These are phyloP conservation scores for Dinomys branickii DNA, from an alignment of 2,113 vertebrate species.

Conservation along the genomic window DNA sequence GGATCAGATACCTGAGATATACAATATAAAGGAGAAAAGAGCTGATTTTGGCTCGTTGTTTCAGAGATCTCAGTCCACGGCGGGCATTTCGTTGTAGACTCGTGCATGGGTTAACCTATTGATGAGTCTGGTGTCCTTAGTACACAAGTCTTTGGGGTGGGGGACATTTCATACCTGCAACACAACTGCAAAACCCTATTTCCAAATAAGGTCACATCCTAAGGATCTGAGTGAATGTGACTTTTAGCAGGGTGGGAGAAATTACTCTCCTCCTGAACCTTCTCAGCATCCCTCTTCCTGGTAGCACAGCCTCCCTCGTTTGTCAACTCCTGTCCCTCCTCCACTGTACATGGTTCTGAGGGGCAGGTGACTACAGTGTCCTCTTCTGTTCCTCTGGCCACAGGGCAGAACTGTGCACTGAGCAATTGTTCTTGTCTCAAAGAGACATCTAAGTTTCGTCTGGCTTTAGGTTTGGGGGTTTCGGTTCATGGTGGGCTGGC, in stretches of 20 bases:
- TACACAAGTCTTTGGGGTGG: not conserved
- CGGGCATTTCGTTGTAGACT: not conserved
- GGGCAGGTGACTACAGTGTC: not conserved
- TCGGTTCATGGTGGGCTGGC: not conserved
- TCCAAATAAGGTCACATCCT: not conserved
- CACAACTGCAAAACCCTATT: not conserved
- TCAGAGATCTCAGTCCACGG: not conserved
- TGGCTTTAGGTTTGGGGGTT: not conserved
- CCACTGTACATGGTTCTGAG: rapidly evolving
- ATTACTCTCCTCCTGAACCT: not conserved
- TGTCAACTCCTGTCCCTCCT: not conserved
- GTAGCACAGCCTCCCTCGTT: not conserved
- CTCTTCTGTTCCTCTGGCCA: not conserved
- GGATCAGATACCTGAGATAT: not conserved
- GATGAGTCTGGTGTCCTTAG: not conserved
- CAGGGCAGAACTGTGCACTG: rapidly evolving
- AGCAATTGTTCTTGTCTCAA: not conserved
- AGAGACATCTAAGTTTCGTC: not conserved
- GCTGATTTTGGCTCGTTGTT: not conserved
- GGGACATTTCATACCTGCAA: not conserved
- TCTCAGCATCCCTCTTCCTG: not conserved
- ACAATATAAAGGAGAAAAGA: not conserved
- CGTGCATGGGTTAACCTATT: not conserved
- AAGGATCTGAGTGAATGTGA: not conserved
- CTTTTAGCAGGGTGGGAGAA: not conserved